Evolutionary conservation across 2,797 vertebrate species (phyloP).

Genomic region (Lophotriccus pileatus): DNA sequence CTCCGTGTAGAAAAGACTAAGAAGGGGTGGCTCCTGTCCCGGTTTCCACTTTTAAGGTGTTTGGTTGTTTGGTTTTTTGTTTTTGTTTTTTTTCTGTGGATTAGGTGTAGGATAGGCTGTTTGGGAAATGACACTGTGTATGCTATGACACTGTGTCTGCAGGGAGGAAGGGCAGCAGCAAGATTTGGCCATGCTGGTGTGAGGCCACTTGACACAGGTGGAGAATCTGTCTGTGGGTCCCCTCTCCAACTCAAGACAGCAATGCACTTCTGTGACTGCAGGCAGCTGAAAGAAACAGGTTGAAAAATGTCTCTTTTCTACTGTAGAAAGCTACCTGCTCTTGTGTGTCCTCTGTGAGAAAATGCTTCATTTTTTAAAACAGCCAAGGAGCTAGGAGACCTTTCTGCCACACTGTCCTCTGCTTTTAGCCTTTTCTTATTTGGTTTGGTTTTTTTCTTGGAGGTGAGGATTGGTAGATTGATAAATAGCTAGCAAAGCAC

Average conservation of each 20-base stretch:
- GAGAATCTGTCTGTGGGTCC: not conserved
- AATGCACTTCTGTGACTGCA: not conserved
- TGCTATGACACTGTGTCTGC: not conserved
- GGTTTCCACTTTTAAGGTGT: not conserved
- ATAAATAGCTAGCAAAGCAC: not conserved
- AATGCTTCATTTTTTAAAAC: not conserved
- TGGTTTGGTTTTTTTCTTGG: rapidly evolving
- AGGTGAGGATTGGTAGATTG: not conserved
- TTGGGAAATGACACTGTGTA: not conserved
- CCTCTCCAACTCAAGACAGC: not conserved
- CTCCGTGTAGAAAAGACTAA: not conserved
- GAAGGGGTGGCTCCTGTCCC: not conserved
- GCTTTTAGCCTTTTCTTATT: not conserved
- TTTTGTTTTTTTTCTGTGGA: not conserved
- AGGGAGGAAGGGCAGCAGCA: not conserved
- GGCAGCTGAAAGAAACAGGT: not conserved
- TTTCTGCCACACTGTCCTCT: not conserved
- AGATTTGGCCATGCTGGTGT: not conserved
- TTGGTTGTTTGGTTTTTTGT: too few relatives aligned
- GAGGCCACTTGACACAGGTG: not conserved
- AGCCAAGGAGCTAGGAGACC: not conserved
- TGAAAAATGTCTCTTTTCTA: not conserved
- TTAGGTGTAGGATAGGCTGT: not conserved
- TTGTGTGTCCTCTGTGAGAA: not conserved
- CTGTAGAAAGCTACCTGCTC: not conserved